phyloP scores from a whole-genome alignment of 1,140 invertebrate species.

The Orius insidiosus region DNA sequence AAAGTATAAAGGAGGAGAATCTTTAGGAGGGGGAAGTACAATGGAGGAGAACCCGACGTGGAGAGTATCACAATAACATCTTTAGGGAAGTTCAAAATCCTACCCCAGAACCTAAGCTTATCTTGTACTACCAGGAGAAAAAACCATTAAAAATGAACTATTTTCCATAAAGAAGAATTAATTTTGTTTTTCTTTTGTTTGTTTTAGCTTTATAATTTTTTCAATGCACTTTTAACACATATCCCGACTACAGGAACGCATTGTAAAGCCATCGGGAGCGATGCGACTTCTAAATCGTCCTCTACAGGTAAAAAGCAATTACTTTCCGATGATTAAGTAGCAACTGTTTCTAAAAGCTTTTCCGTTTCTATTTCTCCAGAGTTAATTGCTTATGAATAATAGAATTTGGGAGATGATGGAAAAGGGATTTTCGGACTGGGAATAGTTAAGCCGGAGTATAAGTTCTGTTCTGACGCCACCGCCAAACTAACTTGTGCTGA shows the following conservation, averaged over 20 bases:
- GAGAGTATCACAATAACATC: no score
- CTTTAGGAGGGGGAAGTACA: no score
- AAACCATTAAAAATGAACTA: no score
- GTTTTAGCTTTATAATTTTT: constrained; percentile 78
- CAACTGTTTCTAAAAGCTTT: constrained; percentile 11
- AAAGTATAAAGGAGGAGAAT: no score
- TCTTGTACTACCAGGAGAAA: no score
- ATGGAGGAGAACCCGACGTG: no score
- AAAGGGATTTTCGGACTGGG: not conserved
- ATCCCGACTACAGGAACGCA: constrained; percentile 35
- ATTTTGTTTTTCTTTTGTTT: constrained; percentile 16
- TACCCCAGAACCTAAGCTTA: no score
- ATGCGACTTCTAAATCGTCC: constrained; percentile 36
- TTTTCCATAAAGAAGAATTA: no score
- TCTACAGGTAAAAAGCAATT: constrained; percentile 37
- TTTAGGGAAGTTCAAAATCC: no score
- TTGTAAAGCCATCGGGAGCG: constrained; percentile 17
- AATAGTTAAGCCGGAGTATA: not conserved
- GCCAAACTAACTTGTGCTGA: no score
- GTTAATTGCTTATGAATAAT: not conserved
- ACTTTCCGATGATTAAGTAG: no score
- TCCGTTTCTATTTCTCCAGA: not conserved
- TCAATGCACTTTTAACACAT: constrained; percentile 68
- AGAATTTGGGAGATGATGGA: not conserved
- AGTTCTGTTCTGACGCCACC: no score